A percentile compares a stretch with the other conserved stretches of the same genome.
phyloP scores from a whole-genome alignment of 2,113 vertebrate species.

The Caretta caretta region DNA sequence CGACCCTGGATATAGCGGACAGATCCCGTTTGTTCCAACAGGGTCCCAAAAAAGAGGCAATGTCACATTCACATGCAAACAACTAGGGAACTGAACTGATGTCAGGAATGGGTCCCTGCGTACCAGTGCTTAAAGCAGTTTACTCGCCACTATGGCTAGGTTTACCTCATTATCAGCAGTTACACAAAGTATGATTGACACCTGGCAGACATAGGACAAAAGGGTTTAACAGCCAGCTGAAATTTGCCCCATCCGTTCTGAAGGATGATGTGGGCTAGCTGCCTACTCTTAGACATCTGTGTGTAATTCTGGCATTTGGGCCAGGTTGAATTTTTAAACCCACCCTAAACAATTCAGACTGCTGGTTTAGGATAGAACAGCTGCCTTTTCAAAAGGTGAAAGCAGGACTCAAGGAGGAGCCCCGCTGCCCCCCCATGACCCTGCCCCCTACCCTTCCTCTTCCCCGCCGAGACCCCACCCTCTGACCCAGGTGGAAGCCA shows the following conservation, averaged over 20 bases:
- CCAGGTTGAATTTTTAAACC: neutral
- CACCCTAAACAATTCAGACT: neutral
- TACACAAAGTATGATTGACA: neutral
- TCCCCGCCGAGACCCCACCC: accelerated
- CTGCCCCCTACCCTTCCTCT: too few relatives aligned
- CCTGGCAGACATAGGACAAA: neutral
- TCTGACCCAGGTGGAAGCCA: too few relatives aligned
- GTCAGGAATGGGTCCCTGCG: accelerated
- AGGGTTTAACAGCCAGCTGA: neutral
- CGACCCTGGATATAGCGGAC: slow-evolving; percentile 11
- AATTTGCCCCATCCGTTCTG: neutral
- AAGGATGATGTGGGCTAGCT: neutral
- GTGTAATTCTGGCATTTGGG: neutral
- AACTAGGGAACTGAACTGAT: neutral
- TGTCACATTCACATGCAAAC: accelerated
- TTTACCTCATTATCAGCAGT: neutral
- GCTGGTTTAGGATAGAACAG: neutral
- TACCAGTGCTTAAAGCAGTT: accelerated
- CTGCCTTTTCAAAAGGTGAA: too few relatives aligned
- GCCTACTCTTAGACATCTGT: neutral
- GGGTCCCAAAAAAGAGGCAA: neutral
- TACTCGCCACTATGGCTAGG: neutral
- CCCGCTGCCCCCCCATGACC: too few relatives aligned
- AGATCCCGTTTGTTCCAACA: neutral
- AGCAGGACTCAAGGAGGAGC: too few relatives aligned